Evolutionary conservation across 2,888 invertebrate genomes (phyloP).

Genomic region (Helleia helle): DNA sequence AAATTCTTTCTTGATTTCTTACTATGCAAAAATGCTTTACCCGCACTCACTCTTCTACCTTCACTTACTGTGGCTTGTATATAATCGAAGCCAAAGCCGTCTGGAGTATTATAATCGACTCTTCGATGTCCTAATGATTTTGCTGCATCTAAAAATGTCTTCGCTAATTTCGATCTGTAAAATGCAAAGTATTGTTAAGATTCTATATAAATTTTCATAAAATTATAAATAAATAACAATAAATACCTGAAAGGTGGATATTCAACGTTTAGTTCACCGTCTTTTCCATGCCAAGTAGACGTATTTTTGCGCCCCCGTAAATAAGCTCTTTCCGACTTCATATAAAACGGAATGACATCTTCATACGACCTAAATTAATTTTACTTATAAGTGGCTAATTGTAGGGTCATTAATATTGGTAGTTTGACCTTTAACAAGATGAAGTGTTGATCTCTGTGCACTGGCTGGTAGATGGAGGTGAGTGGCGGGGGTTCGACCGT

Average conservation of each 20-base stretch:
- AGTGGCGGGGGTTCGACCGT: too few relatives aligned
- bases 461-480: too few relatives aligned
- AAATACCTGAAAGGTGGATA: slow-evolving; percentile 73
- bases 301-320: slow-evolving; percentile 58
- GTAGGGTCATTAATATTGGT: too few relatives aligned
- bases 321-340: slow-evolving; percentile 74
- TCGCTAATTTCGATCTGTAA: slow-evolving; percentile 70
- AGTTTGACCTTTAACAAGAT: too few relatives aligned
- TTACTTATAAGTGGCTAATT: too few relatives aligned
- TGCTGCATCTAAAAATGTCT: slow-evolving; percentile 78
- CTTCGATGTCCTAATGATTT: slow-evolving; percentile 76
- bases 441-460: too few relatives aligned
- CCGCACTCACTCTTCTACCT: slow-evolving; percentile 70
- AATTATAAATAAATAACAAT: background rate
- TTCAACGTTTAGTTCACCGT: slow-evolving; percentile 77
- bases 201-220: background rate
- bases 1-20: slow-evolving; percentile 71
- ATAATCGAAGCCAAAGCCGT: slow-evolving; percentile 73
- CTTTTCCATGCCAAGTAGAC: slow-evolving; percentile 68
- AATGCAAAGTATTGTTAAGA: slow-evolving; percentile 4
- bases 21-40: slow-evolving; percentile 74
- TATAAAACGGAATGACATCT: slow-evolving; percentile 74
- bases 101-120: slow-evolving; percentile 81
- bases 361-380: slow-evolving; percentile 66
- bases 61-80: slow-evolving; percentile 58